phyloP scores from a whole-genome alignment of 2,113 vertebrate genomes.

The Mobula hypostoma region DNA sequence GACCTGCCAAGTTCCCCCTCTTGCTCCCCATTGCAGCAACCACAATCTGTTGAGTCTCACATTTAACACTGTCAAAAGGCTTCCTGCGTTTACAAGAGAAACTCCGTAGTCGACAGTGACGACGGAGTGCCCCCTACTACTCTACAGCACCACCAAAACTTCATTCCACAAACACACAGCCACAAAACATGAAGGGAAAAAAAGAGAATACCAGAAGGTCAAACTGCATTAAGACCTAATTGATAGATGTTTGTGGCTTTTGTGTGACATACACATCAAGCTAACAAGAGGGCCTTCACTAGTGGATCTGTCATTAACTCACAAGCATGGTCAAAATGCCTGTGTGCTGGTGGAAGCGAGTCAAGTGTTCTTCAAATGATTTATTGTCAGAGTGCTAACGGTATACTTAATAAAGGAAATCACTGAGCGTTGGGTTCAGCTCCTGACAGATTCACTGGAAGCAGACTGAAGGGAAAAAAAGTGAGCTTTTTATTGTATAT shows the following conservation, averaged over 20 bases:
- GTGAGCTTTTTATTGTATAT: too few species aligned
- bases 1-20: too few species aligned
- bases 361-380: slow-evolving; percentile 35
- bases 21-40: too few species aligned
- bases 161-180: not conserved
- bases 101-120: too few species aligned
- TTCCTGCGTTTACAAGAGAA: not conserved
- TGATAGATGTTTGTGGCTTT: slow-evolving; percentile 35
- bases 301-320: slow-evolving; percentile 34
- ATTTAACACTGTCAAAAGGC: too few species aligned
- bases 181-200: too few species aligned
- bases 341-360: not conserved
- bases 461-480: not conserved
- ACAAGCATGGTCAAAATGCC: not conserved
- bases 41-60: too few species aligned
- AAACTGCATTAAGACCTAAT: slow-evolving; percentile 26
- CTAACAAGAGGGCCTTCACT: slow-evolving; percentile 1
- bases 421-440: not conserved
- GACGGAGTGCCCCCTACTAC: too few species aligned
- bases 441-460: slow-evolving; percentile 30
- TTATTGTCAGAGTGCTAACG: slow-evolving; percentile 18
- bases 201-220: slow-evolving; percentile 10
- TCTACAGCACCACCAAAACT: not conserved
- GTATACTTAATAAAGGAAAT: slow-evolving; percentile 31
- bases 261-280: slow-evolving; percentile 16